These are phyloP conservation scores for Brachyalestes nurse DNA, from an alignment of 2,797 vertebrate genomes.

Conservation along the genomic window DNA sequence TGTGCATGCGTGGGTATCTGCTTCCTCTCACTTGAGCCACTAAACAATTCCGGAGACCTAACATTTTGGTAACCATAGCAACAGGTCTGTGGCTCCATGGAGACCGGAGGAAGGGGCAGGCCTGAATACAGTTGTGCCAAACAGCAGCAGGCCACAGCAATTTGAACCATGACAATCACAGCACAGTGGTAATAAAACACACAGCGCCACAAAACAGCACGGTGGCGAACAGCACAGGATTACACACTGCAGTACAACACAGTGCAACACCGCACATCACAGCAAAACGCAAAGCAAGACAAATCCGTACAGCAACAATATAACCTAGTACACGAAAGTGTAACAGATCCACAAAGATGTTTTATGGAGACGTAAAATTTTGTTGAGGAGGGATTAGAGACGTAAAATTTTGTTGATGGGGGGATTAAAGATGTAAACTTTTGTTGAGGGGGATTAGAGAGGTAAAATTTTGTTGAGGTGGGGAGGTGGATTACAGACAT, in stretches of 20 bases:
- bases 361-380: too few species aligned
- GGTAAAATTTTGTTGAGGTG: too few species aligned
- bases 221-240: background rate
- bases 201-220: background rate
- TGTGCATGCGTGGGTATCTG: slow-evolving; percentile 28
- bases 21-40: slow-evolving; percentile 42
- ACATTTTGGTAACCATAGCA: slow-evolving; percentile 70
- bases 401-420: too few species aligned
- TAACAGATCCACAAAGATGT: too few species aligned
- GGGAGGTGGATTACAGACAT: too few species aligned
- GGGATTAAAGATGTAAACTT: too few species aligned
- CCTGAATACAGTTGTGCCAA: slow-evolving; percentile 18
- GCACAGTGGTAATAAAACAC: slow-evolving; percentile 5
- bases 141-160: slow-evolving; percentile 20
- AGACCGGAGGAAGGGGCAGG: slow-evolving; percentile 44
- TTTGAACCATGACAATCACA: slow-evolving; percentile 27
- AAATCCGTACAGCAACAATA: too few species aligned
- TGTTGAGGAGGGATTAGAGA: too few species aligned
- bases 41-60: slow-evolving; percentile 44
- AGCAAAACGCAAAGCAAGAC: background rate
- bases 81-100: slow-evolving; percentile 62
- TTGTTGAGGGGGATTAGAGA: too few species aligned
- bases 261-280: background rate
- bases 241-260: background rate
- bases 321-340: too few species aligned